Conservation (phyloP, 1,140 invertebrate species). For the Panulirus ornatus region DNA sequence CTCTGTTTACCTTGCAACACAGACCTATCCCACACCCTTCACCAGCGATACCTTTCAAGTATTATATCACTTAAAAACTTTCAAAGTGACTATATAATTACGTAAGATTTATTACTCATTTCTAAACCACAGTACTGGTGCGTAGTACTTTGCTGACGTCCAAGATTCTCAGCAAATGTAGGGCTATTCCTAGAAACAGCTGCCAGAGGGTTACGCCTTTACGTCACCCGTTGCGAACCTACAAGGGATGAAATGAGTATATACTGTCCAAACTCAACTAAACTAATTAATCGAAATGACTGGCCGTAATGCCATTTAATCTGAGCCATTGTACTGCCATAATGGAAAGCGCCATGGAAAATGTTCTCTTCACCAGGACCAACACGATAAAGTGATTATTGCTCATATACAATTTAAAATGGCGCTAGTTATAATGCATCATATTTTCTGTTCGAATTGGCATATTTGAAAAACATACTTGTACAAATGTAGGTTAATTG, state of each 20-base stretch:
- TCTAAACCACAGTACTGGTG: too few species aligned
- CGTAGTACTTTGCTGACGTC: too few species aligned
- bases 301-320: slow-evolving; percentile 73
- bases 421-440: slow-evolving; percentile 1
- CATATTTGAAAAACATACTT: slow-evolving; percentile 21
- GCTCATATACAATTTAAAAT: not conserved
- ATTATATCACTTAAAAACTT: too few species aligned
- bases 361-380: slow-evolving; percentile 36
- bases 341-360: slow-evolving; percentile 64
- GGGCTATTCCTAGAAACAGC: too few species aligned
- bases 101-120: too few species aligned
- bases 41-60: too few species aligned
- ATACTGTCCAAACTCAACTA: slow-evolving; percentile 72
- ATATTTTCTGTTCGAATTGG: not conserved
- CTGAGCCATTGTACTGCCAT: slow-evolving; percentile 71
- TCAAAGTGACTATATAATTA: too few species aligned
- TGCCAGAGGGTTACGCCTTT: slow-evolving; percentile 43
- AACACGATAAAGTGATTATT: slow-evolving; percentile 1
- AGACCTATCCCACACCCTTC: slow-evolving; percentile 48
- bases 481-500: slow-evolving; percentile 13
- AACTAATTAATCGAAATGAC: slow-evolving; percentile 73
- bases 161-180: too few species aligned
- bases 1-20: slow-evolving; percentile 60
- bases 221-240: slow-evolving; percentile 30
- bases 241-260: slow-evolving; percentile 70